Evolutionary conservation across 1,140 invertebrate species (phyloP), one percentile per base, ranked within the genome.

Genomic region (Drosophila ogumai): DNA sequence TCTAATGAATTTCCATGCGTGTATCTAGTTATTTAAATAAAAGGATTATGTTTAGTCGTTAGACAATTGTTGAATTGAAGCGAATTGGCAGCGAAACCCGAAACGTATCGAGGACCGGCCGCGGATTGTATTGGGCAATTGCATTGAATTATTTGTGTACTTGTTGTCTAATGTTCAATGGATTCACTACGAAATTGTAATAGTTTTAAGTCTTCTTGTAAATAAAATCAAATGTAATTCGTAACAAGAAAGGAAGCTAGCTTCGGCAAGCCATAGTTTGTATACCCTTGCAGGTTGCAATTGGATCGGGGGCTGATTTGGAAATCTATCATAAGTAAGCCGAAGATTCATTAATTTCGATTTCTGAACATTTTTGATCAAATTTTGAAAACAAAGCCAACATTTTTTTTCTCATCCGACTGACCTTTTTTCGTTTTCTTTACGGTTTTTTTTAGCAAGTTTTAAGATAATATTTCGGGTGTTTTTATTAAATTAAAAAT

Each of bases 11-110:
- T 90, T 85, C 81, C 85, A 90, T 81, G 85, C 85, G 88, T 91
- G 88, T 91, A 91, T 91, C 88, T 91, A 91, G 88, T 91, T 91
- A 91, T 91, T 91, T 91, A 91, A 91, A 88, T 91, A 88, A 88
- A 87, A 73, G 28, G 76, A 87, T 79, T 73, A 90, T 81, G 69
- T 87, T 91, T 91, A 91, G 88, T 91, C 88, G 75, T 91, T 91
- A 91, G 88, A 91, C 88, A 91, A 91, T 91, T 91, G 90, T 91
- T 85, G 68, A 82, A 82, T 55, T 61, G 57, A 78, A 78, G 64
- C 65, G 28, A 77, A 71, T 79, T 55, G 68, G 56, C 47, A 72
- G 54, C 38, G 46, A 55, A 73, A 79, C 36, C 31, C 40, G 59
- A 79, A 50, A 34, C 36, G 59, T 59, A 41, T 71, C 47, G 56